Conservation (phyloP, 2,797 vertebrate species). For the Cyclura pinguis region DNA sequence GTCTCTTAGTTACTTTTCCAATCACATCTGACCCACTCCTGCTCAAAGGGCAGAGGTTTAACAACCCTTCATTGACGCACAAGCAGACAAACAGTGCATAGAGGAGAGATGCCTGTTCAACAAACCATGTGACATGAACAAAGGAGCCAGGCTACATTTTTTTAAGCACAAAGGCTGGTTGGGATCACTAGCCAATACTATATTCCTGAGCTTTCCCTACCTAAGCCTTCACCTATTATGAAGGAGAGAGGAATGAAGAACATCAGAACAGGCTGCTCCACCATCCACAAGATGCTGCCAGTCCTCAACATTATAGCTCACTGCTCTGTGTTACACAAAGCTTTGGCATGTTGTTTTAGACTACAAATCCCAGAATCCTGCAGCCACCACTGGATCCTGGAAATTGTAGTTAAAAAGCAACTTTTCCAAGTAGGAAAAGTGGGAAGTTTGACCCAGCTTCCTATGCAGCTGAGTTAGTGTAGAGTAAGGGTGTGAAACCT, state of each 20-base stretch:
- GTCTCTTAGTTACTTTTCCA: neutral
- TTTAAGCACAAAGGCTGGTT: neutral
- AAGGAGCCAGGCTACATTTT: neutral
- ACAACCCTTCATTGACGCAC: neutral
- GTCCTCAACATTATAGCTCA: neutral
- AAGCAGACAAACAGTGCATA: neutral
- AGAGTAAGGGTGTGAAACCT: neutral
- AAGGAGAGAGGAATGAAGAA: neutral
- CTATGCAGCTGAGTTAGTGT: neutral
- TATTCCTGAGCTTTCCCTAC: neutral
- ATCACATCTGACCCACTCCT: neutral
- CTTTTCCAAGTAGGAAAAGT: neutral
- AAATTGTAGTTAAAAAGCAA: too few relatives aligned
- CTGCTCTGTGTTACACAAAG: neutral
- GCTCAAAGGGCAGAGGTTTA: neutral
- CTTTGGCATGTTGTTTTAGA: neutral
- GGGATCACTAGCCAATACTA: neutral
- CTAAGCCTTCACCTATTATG: neutral
- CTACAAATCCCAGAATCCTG: too few relatives aligned
- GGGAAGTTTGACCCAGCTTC: neutral
- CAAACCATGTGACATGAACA: neutral
- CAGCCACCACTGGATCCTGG: too few relatives aligned
- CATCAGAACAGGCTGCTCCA: too few relatives aligned
- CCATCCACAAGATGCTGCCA: neutral
- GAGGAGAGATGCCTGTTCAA: neutral